Conservation (phyloP, 2,113 vertebrate species). For the Campylomormyrus numenius region DNA sequence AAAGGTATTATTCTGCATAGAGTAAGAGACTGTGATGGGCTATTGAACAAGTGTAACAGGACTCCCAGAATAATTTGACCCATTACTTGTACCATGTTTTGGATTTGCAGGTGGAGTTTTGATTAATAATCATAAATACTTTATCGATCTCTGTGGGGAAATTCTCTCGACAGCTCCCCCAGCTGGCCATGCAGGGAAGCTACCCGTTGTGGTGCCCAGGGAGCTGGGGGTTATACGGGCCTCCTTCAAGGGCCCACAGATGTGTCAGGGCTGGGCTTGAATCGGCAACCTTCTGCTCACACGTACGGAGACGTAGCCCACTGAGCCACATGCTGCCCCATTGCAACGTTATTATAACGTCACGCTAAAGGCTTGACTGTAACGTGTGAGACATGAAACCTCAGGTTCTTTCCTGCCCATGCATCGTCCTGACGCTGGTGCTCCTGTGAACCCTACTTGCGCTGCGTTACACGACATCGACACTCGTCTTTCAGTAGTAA, state of each 20-base stretch:
- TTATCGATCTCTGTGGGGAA: too few relatives aligned
- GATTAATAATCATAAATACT: background rate
- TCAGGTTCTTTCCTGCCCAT: background rate
- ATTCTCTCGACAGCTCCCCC: too few relatives aligned
- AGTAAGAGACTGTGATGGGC: background rate
- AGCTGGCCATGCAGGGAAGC: too few relatives aligned
- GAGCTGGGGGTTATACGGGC: too few relatives aligned
- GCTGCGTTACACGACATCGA: background rate
- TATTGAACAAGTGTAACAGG: background rate
- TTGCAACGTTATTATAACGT: background rate
- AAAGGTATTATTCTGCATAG: background rate
- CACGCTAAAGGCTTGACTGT: background rate
- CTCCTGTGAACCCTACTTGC: background rate
- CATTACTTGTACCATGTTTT: background rate
- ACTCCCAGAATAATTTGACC: background rate
- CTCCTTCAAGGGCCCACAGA: too few relatives aligned
- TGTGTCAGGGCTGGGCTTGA: too few relatives aligned
- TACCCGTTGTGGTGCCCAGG: too few relatives aligned
- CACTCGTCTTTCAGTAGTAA: background rate
- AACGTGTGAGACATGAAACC: background rate
- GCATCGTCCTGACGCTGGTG: background rate
- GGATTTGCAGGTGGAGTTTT: background rate
- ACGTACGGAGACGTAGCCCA: too few relatives aligned
- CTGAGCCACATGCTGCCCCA: too few relatives aligned
- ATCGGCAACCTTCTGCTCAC: too few relatives aligned